These are phyloP conservation scores for Gasterosteus nipponicus DNA, from an alignment of 2,113 vertebrate genomes.

Conservation along the genomic window DNA sequence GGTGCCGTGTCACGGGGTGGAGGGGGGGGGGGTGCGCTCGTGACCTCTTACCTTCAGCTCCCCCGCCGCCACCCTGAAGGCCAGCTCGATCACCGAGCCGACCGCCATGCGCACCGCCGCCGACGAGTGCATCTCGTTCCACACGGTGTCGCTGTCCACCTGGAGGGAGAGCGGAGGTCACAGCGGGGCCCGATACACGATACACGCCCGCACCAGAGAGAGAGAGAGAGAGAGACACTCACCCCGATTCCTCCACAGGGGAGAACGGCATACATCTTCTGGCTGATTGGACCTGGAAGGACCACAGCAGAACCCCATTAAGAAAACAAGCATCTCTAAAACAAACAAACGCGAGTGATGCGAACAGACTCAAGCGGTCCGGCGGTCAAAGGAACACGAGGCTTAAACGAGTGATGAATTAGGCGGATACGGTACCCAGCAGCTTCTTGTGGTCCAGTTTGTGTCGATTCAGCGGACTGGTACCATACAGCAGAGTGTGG, in stretches of 20 bases:
- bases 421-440: slow-evolving; percentile 53
- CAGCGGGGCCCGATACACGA: not conserved
- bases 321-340: too few relatives aligned
- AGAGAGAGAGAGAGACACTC: slow-evolving; percentile 2
- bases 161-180: slow-evolving; percentile 40
- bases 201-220: not conserved
- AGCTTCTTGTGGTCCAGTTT: slow-evolving; percentile 79
- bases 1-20: accelerated
- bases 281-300: slow-evolving; percentile 74
- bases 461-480: slow-evolving; percentile 76
- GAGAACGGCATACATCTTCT: slow-evolving; percentile 79
- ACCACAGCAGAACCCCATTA: not conserved
- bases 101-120: slow-evolving; percentile 76
- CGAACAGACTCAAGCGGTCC: too few relatives aligned
- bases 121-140: slow-evolving; percentile 78
- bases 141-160: slow-evolving; percentile 78
- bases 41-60: slow-evolving; percentile 66
- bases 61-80: slow-evolving; percentile 73
- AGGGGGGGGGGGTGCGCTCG: not conserved
- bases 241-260: slow-evolving; percentile 77
- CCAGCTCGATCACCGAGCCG: slow-evolving; percentile 74
- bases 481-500: slow-evolving; percentile 76
- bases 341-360: too few relatives aligned
- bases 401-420: too few relatives aligned
- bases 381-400: too few relatives aligned